Evolutionary conservation across 2,888 invertebrate genomes (phyloP), one percentile per base, ranked within the genome.

Genomic region (Syrista parreyssii): DNA sequence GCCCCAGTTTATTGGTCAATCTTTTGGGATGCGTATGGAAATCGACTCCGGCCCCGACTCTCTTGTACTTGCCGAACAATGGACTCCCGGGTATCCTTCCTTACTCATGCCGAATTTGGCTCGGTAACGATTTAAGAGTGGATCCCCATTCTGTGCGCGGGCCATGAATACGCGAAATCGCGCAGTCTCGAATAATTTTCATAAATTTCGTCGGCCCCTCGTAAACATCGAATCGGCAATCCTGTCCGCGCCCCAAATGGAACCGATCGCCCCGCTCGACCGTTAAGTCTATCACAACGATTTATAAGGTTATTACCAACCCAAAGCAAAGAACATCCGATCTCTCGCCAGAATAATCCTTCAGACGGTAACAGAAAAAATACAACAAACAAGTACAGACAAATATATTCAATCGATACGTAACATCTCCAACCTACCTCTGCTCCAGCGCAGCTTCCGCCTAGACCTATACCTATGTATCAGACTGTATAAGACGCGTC

Each of bases 181-280:
- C 82, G 82, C 81, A 85, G 83, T 81, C 83, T 82, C 84, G 88
- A 90, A 90, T 90, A 90, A 90, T 89, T 89, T 89, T 90, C 89
- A 90, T 89, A 90, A 89, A 90, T 90, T 89, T 88, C 83, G 81
- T 71, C 76, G 69, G 73, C 75, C 81, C 81, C 84, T 88, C 87
- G 87, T 87, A 88, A 89, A 89, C 84, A 87, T 87, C 76, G 83
- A 71, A 82, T 82, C 78, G 83, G 80, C 82, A 85, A 83, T 55
- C 9, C 55, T 55, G 55, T 55, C 55, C 55, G 23, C 55, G 55
- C 55, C 23, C 55, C 55, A 77, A 77, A 77, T 77, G 74, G 77
- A 73, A 33, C 72, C 31, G 72, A 75, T 75, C 71, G 33, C 33
- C 31, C 33, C 71, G 30, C 31, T 12, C 12, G 71, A 71, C 71